Base-by-base conservation (phyloP, 1,140 invertebrate species). In the Scaptomyza hsui region DNA sequence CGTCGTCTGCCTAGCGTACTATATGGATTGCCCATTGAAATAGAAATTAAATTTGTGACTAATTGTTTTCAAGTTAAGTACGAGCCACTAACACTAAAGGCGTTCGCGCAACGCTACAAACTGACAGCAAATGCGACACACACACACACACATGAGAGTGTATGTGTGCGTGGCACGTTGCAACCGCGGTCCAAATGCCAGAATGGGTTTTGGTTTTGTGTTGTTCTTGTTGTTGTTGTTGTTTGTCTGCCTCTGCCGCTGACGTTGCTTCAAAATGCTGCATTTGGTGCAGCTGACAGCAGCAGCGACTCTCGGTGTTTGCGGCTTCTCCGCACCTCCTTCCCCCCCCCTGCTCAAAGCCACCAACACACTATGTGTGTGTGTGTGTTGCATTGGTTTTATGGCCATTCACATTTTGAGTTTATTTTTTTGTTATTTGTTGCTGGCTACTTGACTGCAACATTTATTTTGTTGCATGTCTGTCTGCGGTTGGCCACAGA, bases 11-110 rank as follows among this genome's bases (percentile, higher is more conserved):
- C 21, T 15, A 24, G 35, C n/a, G 35, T 29, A 29, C 2, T 9
- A 7, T 29, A 29, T 24, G n/a, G n/a, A 55, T 69, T 24, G 21
- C 39, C 32, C 57, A 76, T 78, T 52, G 59, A 41, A 48, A 71
- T 53, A 68, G 48, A 75, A 88, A 88, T 88, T 81, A 47, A 88
- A 81, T 86, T 88, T 88, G 70, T 71, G 80, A 65, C 81, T 86
- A 86, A 86, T 86, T 86, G 81, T 81, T 69, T 64, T 51, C 59
- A 55, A 63, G 65, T 62, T 82, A 82, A 77, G 74, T 60, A 44
- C 32, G 47, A 26, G 60, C 53, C 61, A 29, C 49, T 55, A 70
- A 56, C 53, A 32, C 41, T 19, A 42, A 51, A 71, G 69, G 73
- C 48, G 72, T 67, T 67, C 52, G 57, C 69, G 78, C 75, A 75